These are phyloP conservation scores for Porites lobata DNA, from an alignment of 92 coral and sea anemone species.

Conservation along the genomic window DNA sequence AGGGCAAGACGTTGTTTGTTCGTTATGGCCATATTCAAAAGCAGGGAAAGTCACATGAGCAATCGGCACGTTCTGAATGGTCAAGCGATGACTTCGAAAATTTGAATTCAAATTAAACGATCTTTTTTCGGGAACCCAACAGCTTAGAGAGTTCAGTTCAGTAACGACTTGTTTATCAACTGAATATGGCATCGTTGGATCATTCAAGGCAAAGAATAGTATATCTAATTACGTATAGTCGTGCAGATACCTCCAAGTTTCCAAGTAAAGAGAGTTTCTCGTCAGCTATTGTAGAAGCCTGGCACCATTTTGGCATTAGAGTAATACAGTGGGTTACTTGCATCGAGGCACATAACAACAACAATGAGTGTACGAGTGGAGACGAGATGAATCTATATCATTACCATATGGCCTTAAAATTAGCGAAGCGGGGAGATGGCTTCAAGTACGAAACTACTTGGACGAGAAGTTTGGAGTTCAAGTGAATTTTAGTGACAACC, in stretches of 20 bases:
- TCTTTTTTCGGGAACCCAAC: no score
- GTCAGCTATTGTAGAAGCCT: constrained; percentile 9
- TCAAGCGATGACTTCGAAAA: no score
- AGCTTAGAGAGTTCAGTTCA: no score
- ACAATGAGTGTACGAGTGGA: not conserved
- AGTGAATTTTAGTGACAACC: not conserved
- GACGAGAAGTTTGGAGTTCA: not conserved
- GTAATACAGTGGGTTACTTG: not conserved
- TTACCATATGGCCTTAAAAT: no score
- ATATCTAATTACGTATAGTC: constrained; percentile 17
- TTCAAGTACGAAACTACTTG: constrained; percentile 2
- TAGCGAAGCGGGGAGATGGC: not conserved
- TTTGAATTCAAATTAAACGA: no score
- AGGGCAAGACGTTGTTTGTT: no score
- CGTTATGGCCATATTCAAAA: no score
- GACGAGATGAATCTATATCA: not conserved
- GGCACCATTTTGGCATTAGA: not conserved
- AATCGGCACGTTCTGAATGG: no score
- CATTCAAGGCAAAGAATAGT: not conserved
- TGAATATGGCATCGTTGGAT: no score
- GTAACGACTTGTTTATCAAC: no score
- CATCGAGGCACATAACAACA: not conserved
- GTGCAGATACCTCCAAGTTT: not conserved
- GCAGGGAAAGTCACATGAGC: no score
- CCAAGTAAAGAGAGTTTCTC: no score